A percentile compares a stretch with the other conserved stretches of the same genome.
Evolutionary conservation across 2,113 vertebrate species (phyloP).

Genomic region (Ramphastos sulfuratus): DNA sequence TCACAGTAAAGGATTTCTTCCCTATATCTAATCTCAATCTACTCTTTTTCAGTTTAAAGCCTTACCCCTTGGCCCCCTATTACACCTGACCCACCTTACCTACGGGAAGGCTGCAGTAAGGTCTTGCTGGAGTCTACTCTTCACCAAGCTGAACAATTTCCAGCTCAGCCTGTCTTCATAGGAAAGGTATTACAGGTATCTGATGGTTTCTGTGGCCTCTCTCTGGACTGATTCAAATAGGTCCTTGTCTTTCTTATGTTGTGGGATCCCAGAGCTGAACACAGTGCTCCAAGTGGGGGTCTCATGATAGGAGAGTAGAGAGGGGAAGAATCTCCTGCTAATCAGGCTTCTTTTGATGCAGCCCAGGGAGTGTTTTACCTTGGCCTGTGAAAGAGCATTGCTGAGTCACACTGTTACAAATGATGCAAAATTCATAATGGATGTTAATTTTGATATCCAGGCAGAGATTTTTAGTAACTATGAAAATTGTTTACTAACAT

Average conservation of each 20-base stretch:
- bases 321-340: not conserved
- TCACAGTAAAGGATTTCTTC: not conserved
- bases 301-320: not conserved
- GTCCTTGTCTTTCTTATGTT: not conserved
- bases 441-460: too few species aligned
- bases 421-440: too few species aligned
- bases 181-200: not conserved
- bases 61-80: too few species aligned
- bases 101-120: not conserved
- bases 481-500: too few species aligned
- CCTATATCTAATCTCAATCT: too few species aligned
- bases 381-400: not conserved
- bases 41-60: too few species aligned
- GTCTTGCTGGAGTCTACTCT: not conserved
- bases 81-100: not conserved
- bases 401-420: too few species aligned
- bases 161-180: not conserved
- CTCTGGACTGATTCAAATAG: not conserved
- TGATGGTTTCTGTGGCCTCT: not conserved
- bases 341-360: not conserved
- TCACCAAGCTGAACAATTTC: not conserved
- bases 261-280: not conserved
- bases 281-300: too few species aligned
- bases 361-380: not conserved
- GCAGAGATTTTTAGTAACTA: too few species aligned